These are phyloP conservation scores for Pitangus sulphuratus DNA, from an alignment of 2,797 vertebrate genomes.

Conservation along the genomic window DNA sequence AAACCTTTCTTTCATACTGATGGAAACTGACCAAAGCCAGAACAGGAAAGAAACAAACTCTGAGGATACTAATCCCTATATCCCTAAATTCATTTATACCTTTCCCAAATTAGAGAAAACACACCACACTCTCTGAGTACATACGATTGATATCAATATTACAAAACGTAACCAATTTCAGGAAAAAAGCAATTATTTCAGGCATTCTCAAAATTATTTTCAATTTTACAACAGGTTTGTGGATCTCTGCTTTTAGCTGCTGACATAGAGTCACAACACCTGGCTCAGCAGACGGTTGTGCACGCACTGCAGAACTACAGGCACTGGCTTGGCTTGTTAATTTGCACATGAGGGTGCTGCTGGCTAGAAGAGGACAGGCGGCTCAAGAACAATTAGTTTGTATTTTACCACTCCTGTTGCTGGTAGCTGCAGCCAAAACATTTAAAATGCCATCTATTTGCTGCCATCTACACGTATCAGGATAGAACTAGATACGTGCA, in stretches of 20 bases:
- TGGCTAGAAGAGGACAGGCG: background rate
- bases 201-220: background rate
- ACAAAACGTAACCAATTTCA: background rate
- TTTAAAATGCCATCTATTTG: slow-evolving; percentile 5
- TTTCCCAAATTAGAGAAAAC: background rate
- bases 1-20: background rate
- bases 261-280: background rate
- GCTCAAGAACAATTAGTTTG: slow-evolving; percentile 16
- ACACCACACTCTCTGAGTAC: background rate
- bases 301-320: background rate
- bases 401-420: background rate
- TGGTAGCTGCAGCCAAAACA: background rate
- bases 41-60: background rate
- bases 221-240: background rate
- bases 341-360: background rate
- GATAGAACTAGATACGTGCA: background rate
- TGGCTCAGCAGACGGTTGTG: background rate
- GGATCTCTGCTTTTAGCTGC: background rate
- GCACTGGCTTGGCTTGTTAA: background rate
- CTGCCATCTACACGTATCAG: background rate
- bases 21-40: background rate
- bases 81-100: background rate
- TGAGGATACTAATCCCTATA: background rate
- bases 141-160: background rate
- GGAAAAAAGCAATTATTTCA: background rate